A percentile compares a stretch with the other conserved stretches of the same genome.
phyloP scores from a whole-genome alignment of 2,797 vertebrate genomes.

The Rhabdomys pumilio region DNA sequence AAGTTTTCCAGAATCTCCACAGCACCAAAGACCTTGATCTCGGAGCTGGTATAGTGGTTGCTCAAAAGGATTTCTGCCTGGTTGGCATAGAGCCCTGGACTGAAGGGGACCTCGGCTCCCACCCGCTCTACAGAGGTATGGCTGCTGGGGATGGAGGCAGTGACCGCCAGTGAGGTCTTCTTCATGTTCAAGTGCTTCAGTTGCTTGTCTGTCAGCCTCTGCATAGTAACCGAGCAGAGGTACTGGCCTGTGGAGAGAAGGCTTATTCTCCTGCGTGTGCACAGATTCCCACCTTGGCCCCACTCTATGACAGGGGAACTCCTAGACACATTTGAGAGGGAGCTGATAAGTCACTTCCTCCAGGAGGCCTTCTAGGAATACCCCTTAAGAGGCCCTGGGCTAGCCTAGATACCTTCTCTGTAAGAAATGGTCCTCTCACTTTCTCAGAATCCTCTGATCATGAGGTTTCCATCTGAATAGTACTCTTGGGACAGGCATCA shows the following conservation, averaged over 20 bases:
- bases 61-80: slow-evolving; percentile 94
- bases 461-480: not conserved
- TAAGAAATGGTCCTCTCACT: not conserved
- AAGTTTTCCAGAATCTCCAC: slow-evolving; percentile 91
- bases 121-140: slow-evolving; percentile 88
- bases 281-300: not conserved
- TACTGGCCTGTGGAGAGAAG: slow-evolving; percentile 92
- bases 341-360: not conserved
- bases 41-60: slow-evolving; percentile 91
- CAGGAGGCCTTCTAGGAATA: not conserved
- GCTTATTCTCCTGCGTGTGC: accelerated
- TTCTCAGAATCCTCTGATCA: not conserved
- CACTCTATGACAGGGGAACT: not conserved
- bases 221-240: slow-evolving; percentile 92
- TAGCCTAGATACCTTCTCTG: not conserved
- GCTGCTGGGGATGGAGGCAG: slow-evolving; percentile 88
- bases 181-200: slow-evolving; percentile 91
- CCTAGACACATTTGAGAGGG: not conserved
- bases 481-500: not conserved
- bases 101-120: slow-evolving; percentile 91
- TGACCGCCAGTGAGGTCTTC: slow-evolving; percentile 90
- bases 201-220: slow-evolving; percentile 92
- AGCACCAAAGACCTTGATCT: slow-evolving; percentile 94
- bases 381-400: not conserved
- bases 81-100: slow-evolving; percentile 93